Base-by-base conservation (phyloP, 92 coral and sea anemone genomes). In the Phenganax marumi region DNA sequence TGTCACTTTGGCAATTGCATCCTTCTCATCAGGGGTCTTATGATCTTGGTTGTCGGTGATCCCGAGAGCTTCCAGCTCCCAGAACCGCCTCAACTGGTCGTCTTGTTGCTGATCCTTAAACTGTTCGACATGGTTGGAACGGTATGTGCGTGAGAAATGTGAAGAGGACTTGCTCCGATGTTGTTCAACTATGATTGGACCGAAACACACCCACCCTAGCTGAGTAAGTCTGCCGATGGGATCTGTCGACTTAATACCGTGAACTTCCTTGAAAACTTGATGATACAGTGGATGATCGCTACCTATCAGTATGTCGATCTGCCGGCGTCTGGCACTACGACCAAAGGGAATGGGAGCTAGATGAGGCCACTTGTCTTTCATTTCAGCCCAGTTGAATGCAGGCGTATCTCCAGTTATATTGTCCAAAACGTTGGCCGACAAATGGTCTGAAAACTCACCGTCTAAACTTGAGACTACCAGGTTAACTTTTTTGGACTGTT, bases 361-460 rank as follows among this genome's bases (percentile, higher is more conserved):
- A 85, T 88, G 91, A 13, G 91, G 91, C 88, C 91, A 88, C 70
- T 85, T 84, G 10, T 75, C 81, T 64, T 80, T 85, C 66, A 79
- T 80, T 33, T 88, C 81, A 51, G 82, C 51, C 88, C 88, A 71
- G 68, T 52, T 52, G 60, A 83, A 25, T 24, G 90, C 87, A 10
- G 83, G 88, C 48, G 88, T 85, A 79, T 85, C 91, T 51, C 86
- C 55, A 12, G 86, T 73, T 68, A 88, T 80, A 72, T 85, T 81
- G 83, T 85, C 88, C 26, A 88, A 72, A 52, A 85, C 86, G 75
- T 88, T 58, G 52, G 84, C 84, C 55, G 72, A 50, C 22, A 86
- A 33, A 4, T 68, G 64, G 12, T 75, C 52, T 21, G 80, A 74
- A 68, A 87, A 83, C 49, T 18, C 63, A 12, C 64, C 80, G 3